Conservation (phyloP, 1,140 invertebrate species). For the Dendrolimus kikuchii region DNA sequence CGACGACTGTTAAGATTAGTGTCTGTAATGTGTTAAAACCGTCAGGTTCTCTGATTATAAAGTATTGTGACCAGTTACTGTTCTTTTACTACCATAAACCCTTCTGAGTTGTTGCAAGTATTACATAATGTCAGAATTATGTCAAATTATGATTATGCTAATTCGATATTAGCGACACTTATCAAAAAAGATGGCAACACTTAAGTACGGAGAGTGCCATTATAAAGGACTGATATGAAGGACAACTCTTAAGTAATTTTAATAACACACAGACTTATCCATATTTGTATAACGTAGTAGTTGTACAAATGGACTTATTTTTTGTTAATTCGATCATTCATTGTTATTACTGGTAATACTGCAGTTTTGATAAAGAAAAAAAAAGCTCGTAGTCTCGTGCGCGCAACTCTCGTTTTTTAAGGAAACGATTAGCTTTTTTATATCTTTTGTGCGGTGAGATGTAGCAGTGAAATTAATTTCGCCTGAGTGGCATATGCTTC, state of each 20-base stretch:
- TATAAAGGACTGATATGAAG: too few species aligned
- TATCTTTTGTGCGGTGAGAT: slow-evolving; percentile 26
- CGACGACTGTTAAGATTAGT: too few species aligned
- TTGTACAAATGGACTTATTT: slow-evolving; percentile 25
- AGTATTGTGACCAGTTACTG: too few species aligned
- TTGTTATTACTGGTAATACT: slow-evolving; percentile 43
- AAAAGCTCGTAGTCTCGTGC: slow-evolving; percentile 53
- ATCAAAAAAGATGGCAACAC: too few species aligned
- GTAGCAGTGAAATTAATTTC: slow-evolving; percentile 43
- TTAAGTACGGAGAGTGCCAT: too few species aligned
- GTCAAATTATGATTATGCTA: too few species aligned
- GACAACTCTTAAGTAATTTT: not conserved
- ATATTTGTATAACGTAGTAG: slow-evolving; percentile 7
- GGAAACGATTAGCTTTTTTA: slow-evolving; percentile 38
- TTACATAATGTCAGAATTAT: too few species aligned
- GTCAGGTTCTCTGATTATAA: too few species aligned
- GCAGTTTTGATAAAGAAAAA: slow-evolving; percentile 9
- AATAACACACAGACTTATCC: slow-evolving; percentile 10
- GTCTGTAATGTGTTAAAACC: too few species aligned
- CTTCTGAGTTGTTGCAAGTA: too few species aligned
- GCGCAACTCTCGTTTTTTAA: slow-evolving; percentile 57
- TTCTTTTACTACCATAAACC: too few species aligned
- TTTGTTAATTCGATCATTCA: slow-evolving; percentile 63
- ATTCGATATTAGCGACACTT: too few species aligned
- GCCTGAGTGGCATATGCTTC: slow-evolving; percentile 42